phyloP scores from a whole-genome alignment of 2,888 invertebrate species.

The Nudaria mundana region DNA sequence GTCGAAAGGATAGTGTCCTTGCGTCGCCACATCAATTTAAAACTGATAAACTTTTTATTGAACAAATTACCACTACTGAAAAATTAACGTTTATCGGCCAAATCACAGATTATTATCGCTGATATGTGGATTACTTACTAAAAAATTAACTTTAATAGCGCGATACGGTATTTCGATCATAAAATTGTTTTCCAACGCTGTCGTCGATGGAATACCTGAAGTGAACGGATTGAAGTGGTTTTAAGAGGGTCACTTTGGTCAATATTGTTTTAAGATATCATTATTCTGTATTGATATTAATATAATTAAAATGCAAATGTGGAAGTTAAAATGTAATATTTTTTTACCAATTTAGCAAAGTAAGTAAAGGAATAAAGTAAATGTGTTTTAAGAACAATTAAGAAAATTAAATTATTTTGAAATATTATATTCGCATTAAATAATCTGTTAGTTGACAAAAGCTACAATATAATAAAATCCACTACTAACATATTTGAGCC shows the following conservation, averaged over 20 bases:
- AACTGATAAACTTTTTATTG: constrained; percentile 66
- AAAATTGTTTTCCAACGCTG: constrained; percentile 26
- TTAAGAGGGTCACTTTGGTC: background rate
- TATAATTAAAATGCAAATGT: no score
- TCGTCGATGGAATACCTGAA: constrained; percentile 6
- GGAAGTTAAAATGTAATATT: no score
- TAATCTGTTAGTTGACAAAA: no score
- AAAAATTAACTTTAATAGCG: constrained; percentile 31
- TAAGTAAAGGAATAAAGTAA: no score
- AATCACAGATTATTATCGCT: constrained; percentile 24
- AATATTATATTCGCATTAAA: no score
- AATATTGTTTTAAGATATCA: no score
- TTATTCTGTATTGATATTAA: no score
- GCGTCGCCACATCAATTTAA: constrained; percentile 57
- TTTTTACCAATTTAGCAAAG: no score
- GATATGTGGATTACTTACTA: constrained; percentile 28
- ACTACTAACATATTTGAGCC: no score
- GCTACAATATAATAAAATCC: no score
- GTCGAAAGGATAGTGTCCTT: constrained; percentile 55
- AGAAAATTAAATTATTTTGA: no score
- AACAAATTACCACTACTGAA: constrained; percentile 43
- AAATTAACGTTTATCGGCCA: constrained; percentile 20
- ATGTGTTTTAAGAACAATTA: no score
- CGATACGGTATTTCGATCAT: constrained; percentile 31
- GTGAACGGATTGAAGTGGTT: constrained; percentile 2